These are phyloP conservation scores for Zygothrica quintamaculata DNA, from an alignment of 2,888 invertebrate genomes.

Conservation along the genomic window DNA sequence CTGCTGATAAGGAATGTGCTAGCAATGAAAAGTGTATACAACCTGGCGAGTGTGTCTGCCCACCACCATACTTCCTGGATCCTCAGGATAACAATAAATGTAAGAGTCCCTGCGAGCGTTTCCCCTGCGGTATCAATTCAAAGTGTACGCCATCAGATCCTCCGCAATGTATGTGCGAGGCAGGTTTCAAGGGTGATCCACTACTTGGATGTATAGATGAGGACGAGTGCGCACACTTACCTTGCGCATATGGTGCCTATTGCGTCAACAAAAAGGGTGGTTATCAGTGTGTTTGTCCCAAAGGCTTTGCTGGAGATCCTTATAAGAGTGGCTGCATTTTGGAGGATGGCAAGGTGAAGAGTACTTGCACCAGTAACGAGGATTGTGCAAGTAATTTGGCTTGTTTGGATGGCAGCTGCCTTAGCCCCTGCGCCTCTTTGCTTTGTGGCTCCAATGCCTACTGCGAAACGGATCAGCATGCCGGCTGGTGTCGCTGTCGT, in stretches of 20 bases:
- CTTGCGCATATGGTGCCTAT: conserved; percentile 94
- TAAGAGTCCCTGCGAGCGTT: conserved; percentile 96
- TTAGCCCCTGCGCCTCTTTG: conserved; percentile 91
- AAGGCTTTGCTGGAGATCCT: conserved; percentile 93
- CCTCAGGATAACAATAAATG: conserved; percentile 92
- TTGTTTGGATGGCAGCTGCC: conserved; percentile 91
- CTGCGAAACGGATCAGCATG: conserved; percentile 94
- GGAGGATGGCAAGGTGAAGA: conserved; percentile 86
- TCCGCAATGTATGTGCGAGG: conserved; percentile 94
- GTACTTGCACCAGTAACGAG: conserved; percentile 89
- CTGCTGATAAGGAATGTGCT: conserved; percentile 92
- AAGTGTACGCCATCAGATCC: conserved; percentile 95
- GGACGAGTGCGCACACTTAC: conserved; percentile 93
- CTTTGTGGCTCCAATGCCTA: conserved; percentile 93
- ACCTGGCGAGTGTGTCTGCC: conserved; percentile 95
- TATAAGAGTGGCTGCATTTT: conserved; percentile 92
- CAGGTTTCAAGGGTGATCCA: conserved; percentile 94
- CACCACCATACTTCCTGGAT: conserved; percentile 95
- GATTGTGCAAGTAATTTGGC: conserved; percentile 93
- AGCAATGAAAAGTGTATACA: conserved; percentile 95
- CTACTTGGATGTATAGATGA: conserved; percentile 93
- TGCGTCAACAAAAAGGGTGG: conserved; percentile 94
- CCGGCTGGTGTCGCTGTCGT: conserved; percentile 94
- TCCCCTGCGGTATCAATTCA: conserved; percentile 94
- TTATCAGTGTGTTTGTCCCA: conserved; percentile 93